These are phyloP conservation scores for Cephalotes varians DNA, from an alignment of 2,888 invertebrate genomes.

Conservation along the genomic window DNA sequence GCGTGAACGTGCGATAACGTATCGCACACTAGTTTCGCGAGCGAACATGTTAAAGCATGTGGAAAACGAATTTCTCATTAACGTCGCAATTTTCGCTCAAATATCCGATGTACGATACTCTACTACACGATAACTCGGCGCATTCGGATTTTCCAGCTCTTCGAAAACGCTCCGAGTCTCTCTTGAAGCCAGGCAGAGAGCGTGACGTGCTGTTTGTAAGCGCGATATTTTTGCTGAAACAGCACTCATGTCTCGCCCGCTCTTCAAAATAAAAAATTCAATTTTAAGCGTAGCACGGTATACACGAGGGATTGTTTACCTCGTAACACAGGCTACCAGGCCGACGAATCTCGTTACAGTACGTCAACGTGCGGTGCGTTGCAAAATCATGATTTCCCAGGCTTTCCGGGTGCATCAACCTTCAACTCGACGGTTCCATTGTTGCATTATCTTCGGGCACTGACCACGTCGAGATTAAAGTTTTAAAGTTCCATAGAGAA, in stretches of 20 bases:
- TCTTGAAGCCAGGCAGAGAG: slow-evolving; percentile 3
- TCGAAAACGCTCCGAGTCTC: slow-evolving; percentile 20
- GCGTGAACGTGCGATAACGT: slow-evolving; percentile 33
- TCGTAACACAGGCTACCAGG: slow-evolving; percentile 25
- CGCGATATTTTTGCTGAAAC: slow-evolving; percentile 38
- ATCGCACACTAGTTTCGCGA: slow-evolving; percentile 26
- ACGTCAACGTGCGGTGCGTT: slow-evolving; percentile 61
- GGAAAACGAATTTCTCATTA: slow-evolving; percentile 55
- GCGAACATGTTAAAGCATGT: slow-evolving; percentile 13
- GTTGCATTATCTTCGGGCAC: slow-evolving; percentile 79
- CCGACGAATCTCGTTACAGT: slow-evolving; percentile 70
- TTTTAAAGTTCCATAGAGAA: slow-evolving; percentile 77
- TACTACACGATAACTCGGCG: not conserved
- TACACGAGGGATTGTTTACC: slow-evolving; percentile 61
- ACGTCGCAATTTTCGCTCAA: slow-evolving; percentile 47
- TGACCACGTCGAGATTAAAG: slow-evolving; percentile 80
- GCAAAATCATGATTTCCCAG: slow-evolving; percentile 69
- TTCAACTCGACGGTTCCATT: slow-evolving; percentile 72
- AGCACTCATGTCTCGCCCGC: slow-evolving; percentile 32
- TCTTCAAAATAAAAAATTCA: slow-evolving; percentile 52
- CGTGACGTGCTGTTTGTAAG: slow-evolving; percentile 31
- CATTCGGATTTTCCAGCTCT: slow-evolving; percentile 16
- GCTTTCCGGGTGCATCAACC: slow-evolving; percentile 60
- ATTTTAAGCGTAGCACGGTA: slow-evolving; percentile 51
- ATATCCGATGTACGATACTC: slow-evolving; percentile 33